Conservation (phyloP, 37 sponge, comb jelly and placozoan species). For the Tethya wilhelma region DNA sequence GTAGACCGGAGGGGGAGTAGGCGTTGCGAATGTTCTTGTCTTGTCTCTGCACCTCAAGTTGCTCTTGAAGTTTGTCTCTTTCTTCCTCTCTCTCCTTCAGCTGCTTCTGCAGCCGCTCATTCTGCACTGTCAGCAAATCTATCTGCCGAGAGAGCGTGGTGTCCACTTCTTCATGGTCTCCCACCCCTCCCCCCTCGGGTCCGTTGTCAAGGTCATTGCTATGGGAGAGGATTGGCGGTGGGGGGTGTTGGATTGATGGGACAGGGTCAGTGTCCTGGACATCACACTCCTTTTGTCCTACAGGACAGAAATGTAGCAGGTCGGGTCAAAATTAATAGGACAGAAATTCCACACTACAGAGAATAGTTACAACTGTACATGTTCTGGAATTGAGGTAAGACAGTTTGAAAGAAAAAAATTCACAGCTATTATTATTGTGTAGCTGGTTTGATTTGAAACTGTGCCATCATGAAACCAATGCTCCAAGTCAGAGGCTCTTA, state of each 20-base stretch:
- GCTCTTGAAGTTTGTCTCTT: conserved; percentile 28
- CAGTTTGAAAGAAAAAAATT: too few relatives aligned
- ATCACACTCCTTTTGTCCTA: too few relatives aligned
- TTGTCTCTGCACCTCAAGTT: conserved; percentile 4
- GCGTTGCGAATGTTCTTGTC: not conserved
- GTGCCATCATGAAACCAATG: too few relatives aligned
- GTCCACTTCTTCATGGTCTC: conserved; percentile 20
- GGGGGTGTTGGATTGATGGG: not conserved
- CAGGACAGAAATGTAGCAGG: too few relatives aligned
- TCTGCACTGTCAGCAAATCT: conserved; percentile 2
- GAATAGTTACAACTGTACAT: too few relatives aligned
- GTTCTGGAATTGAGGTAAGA: too few relatives aligned
- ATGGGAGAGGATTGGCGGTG: not conserved
- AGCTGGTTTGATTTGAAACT: too few relatives aligned
- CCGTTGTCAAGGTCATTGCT: not conserved
- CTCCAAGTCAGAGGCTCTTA: too few relatives aligned
- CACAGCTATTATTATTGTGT: too few relatives aligned
- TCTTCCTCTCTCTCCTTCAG: conserved; percentile 43
- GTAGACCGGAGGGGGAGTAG: conserved; percentile 33
- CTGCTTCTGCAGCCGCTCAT: conserved; percentile 26
- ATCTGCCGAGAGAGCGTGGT: conserved; percentile 23
- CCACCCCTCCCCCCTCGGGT: not conserved
- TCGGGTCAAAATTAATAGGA: too few relatives aligned
- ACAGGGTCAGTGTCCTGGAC: too few relatives aligned
- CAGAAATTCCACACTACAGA: too few relatives aligned